phyloP scores from a whole-genome alignment of 2,888 invertebrate genomes.

The Polia nebulosa region DNA sequence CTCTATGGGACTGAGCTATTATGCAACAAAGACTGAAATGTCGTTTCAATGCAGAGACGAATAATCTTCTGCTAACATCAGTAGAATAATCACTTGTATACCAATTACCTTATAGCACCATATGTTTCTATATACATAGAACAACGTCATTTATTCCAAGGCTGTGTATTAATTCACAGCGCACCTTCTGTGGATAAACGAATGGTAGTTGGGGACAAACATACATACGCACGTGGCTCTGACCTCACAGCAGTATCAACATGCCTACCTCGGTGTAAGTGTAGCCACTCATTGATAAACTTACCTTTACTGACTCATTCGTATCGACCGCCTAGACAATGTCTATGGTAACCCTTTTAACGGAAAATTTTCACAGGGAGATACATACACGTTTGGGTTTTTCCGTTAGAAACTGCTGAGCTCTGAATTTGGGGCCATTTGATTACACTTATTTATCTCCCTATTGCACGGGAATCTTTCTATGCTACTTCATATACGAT shows the following conservation, averaged over 20 bases:
- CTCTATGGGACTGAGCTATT: background rate
- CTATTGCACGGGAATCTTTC: too few relatives aligned
- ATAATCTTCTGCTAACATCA: background rate
- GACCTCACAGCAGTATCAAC: constrained; percentile 19
- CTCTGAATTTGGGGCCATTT: too few relatives aligned
- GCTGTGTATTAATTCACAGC: constrained; percentile 39
- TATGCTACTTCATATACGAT: too few relatives aligned
- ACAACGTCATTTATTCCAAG: constrained; percentile 44
- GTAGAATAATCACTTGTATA: constrained; percentile 18
- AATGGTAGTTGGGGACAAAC: constrained; percentile 32
- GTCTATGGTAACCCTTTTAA: background rate
- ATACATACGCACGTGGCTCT: constrained; percentile 35
- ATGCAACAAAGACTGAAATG: background rate
- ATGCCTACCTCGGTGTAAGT: constrained; percentile 6
- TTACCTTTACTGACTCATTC: constrained; percentile 36
- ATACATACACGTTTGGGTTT: too few relatives aligned
- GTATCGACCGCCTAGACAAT: constrained; percentile 13
- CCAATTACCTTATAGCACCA: constrained; percentile 20
- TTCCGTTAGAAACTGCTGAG: too few relatives aligned
- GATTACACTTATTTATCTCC: too few relatives aligned
- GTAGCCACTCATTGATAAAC: constrained; percentile 38
- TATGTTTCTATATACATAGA: constrained; percentile 11
- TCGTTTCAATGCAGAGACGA: background rate
- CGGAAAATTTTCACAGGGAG: background rate
- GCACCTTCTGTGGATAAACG: constrained; percentile 37